Conservation (phyloP, 2,888 invertebrate species). For the Agrochola lychnidis region DNA sequence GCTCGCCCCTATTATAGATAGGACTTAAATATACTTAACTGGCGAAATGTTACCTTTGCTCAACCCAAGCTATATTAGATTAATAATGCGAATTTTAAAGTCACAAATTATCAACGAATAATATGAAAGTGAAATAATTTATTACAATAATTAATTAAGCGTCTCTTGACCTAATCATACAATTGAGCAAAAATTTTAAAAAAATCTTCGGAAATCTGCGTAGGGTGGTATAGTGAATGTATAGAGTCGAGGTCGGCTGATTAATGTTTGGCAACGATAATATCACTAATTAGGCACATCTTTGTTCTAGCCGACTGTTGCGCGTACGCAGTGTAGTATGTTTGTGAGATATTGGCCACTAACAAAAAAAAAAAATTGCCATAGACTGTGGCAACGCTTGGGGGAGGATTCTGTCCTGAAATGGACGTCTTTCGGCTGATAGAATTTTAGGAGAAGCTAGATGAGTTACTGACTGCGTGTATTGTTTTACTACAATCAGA, state of each 20-base stretch:
- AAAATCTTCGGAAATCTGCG: constrained; percentile 23
- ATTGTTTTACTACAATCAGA: background rate
- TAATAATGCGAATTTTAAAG: constrained; percentile 11
- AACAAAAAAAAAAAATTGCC: too few species aligned
- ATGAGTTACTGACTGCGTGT: background rate
- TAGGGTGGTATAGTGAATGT: constrained; percentile 56
- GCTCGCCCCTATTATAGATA: too few species aligned
- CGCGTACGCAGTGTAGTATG: constrained; percentile 46
- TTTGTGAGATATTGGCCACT: constrained; percentile 33
- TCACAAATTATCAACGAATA: constrained; percentile 12
- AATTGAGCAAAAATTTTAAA: constrained; percentile 15
- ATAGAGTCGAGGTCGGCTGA: constrained; percentile 63
- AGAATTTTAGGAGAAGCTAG: background rate
- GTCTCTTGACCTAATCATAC: constrained; percentile 12
- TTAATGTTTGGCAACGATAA: constrained; percentile 66
- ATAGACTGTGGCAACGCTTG: too few species aligned
- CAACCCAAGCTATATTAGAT: background rate
- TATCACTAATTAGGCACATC: constrained; percentile 72
- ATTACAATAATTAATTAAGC: constrained; percentile 34
- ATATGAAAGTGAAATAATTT: constrained; percentile 40
- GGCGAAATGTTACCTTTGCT: background rate
- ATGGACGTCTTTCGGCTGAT: background rate
- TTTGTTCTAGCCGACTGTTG: constrained; percentile 74
- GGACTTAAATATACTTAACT: too few species aligned
- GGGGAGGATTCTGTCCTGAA: too few species aligned